These are phyloP conservation scores for Apus apus DNA, from an alignment of 2,113 vertebrate genomes.

Conservation along the genomic window DNA sequence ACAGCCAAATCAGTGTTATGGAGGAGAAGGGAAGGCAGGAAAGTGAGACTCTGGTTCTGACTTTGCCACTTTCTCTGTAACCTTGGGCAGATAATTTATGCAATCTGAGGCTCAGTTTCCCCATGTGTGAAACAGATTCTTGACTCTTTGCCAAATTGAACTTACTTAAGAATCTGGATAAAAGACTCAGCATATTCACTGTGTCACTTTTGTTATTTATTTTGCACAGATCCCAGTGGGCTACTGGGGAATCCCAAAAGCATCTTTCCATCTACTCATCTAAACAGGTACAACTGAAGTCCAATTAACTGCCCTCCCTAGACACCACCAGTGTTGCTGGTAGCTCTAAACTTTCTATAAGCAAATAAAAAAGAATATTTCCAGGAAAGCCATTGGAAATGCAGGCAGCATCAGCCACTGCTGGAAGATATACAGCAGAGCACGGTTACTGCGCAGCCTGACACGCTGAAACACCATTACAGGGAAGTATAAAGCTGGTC, in stretches of 20 bases:
- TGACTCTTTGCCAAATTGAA: conserved; percentile 24
- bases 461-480: conserved; percentile 46
- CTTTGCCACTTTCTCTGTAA: conserved; percentile 4
- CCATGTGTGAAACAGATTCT: conserved; percentile 44
- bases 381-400: conserved; percentile 38
- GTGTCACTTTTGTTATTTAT: conserved; percentile 27
- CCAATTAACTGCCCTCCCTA: conserved; percentile 25
- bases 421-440: conserved; percentile 37
- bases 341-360: conserved; percentile 17
- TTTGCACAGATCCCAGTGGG: conserved; percentile 33
- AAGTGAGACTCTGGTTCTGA: neutral
- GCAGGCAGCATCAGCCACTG: neutral
- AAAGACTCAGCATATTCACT: neutral
- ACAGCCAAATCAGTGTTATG: neutral
- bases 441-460: neutral
- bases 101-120: conserved; percentile 10
- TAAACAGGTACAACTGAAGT: conserved; percentile 50
- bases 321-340: neutral
- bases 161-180: conserved; percentile 1
- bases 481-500: neutral
- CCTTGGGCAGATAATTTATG: conserved; percentile 10
- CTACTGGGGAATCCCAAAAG: conserved; percentile 37
- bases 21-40: neutral
- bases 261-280: conserved; percentile 16
- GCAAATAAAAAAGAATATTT: conserved; percentile 21